Conservation (phyloP, 2,113 vertebrate genomes). For the Lophius piscatorius region DNA sequence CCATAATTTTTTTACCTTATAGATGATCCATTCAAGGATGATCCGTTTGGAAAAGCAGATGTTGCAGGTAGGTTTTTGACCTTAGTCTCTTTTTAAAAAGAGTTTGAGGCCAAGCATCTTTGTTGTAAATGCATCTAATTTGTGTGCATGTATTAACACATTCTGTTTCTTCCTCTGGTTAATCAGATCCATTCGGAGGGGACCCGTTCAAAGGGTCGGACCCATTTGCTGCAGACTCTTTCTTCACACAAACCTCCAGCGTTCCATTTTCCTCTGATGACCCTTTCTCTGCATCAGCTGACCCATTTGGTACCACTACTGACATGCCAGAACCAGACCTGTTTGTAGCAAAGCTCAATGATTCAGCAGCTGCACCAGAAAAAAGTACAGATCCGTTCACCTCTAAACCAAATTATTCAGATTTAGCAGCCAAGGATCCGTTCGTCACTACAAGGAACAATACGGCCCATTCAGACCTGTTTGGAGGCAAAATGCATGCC, state of each 20-base stretch:
- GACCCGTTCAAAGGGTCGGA: constrained; percentile 98
- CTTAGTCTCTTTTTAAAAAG: background rate
- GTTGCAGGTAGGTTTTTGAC: constrained; percentile 77
- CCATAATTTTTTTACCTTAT: constrained; percentile 33
- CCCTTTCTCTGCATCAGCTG: constrained; percentile 79
- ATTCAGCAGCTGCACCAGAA: constrained; percentile 21
- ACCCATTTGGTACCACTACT: constrained; percentile 69
- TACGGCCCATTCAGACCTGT: constrained; percentile 36
- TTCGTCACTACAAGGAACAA: constrained; percentile 54
- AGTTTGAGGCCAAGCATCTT: background rate
- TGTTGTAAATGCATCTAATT: background rate
- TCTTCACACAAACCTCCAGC: constrained; percentile 87
- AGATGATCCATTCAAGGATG: constrained; percentile 97
- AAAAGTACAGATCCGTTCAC: constrained; percentile 54
- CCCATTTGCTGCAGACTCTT: constrained; percentile 92
- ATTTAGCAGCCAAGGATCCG: constrained; percentile 57
- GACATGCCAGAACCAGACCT: constrained; percentile 68
- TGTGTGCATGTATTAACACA: background rate
- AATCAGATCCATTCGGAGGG: constrained; percentile 91
- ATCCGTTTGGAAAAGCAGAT: constrained; percentile 92
- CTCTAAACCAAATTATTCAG: constrained; percentile 38
- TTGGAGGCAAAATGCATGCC: constrained; percentile 54
- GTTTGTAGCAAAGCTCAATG: constrained; percentile 59
- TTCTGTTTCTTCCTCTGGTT: constrained; percentile 5
- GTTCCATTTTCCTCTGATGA: constrained; percentile 81